Percentiles rank a stretch among this genome's conserved stretches.
Conservation (phyloP, 2,113 vertebrate genomes). For the Talpa occidentalis region DNA sequence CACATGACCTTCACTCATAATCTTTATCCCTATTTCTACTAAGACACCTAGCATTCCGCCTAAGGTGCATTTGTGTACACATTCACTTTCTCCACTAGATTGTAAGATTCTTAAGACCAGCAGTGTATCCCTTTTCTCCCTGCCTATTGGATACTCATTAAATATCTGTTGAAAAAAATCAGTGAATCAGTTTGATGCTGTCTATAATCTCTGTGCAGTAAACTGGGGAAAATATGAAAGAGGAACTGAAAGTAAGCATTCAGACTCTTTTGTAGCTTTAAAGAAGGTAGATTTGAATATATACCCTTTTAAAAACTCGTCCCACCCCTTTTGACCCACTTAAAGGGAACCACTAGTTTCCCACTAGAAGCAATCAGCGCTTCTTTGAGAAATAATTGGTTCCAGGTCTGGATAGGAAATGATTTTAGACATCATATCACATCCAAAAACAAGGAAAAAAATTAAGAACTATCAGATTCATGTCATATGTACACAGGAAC, state of each 20-base stretch:
- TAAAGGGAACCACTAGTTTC: not conserved
- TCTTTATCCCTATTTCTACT: slow-evolving; percentile 24
- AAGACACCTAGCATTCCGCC: not conserved
- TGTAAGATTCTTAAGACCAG: not conserved
- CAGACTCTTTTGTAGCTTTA: not conserved
- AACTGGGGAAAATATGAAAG: slow-evolving; percentile 15
- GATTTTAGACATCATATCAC: not conserved
- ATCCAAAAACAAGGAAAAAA: not conserved
- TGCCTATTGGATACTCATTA: not conserved
- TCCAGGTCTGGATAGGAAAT: not conserved
- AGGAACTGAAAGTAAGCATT: slow-evolving; percentile 46
- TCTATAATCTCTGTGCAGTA: not conserved
- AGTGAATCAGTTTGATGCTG: slow-evolving; percentile 1
- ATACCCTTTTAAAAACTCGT: slow-evolving; percentile 25
- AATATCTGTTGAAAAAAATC: slow-evolving; percentile 16
- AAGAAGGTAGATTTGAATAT: slow-evolving; percentile 44
- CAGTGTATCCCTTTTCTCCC: not conserved
- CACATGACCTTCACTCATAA: not conserved
- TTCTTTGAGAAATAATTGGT: slow-evolving; percentile 27
- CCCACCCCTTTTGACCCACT: not conserved
- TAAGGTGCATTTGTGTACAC: not conserved
- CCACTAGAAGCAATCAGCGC: not conserved
- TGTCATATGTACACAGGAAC: not conserved
- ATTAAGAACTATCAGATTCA: not conserved
- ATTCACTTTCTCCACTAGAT: not conserved